Percentiles rank a stretch among this genome's conserved stretches.
Conservation (phyloP, 2,888 invertebrate genomes). For the Desoria tigrina region DNA sequence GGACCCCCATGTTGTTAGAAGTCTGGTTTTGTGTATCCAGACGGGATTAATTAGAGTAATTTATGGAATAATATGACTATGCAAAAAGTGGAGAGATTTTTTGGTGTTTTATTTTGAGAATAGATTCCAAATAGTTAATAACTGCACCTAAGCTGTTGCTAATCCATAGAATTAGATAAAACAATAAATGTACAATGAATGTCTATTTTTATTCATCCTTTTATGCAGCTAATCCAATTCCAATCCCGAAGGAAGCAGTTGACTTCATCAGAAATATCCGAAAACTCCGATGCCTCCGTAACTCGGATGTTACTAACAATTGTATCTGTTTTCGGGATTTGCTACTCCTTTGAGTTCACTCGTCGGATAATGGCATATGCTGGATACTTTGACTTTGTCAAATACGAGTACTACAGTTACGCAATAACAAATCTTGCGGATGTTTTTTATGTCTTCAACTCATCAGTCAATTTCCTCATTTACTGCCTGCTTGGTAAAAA, state of each 20-base stretch:
- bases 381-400: conserved; percentile 11
- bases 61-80: too few species aligned
- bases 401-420: conserved; percentile 34
- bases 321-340: conserved; percentile 39
- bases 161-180: too few species aligned
- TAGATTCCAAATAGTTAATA: too few species aligned
- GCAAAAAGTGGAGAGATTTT: too few species aligned
- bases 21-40: too few species aligned
- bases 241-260: conserved; percentile 14
- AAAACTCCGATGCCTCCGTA: conserved; percentile 15
- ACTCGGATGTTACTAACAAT: conserved; percentile 38
- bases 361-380: conserved; percentile 28
- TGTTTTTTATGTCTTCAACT: conserved; percentile 30
- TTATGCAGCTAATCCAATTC: too few species aligned
- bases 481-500: conserved; percentile 25
- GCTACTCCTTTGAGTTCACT: conserved; percentile 41
- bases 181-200: too few species aligned
- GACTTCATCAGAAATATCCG: conserved; percentile 11
- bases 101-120: too few species aligned
- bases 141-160: too few species aligned
- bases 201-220: too few species aligned
- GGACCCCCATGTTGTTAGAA: too few species aligned
- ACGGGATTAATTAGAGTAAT: too few species aligned
- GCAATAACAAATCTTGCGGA: conserved; percentile 30
- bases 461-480: conserved; percentile 34